phyloP scores from a whole-genome alignment of 2,797 vertebrate genomes.

The Erpetoichthys calabaricus region DNA sequence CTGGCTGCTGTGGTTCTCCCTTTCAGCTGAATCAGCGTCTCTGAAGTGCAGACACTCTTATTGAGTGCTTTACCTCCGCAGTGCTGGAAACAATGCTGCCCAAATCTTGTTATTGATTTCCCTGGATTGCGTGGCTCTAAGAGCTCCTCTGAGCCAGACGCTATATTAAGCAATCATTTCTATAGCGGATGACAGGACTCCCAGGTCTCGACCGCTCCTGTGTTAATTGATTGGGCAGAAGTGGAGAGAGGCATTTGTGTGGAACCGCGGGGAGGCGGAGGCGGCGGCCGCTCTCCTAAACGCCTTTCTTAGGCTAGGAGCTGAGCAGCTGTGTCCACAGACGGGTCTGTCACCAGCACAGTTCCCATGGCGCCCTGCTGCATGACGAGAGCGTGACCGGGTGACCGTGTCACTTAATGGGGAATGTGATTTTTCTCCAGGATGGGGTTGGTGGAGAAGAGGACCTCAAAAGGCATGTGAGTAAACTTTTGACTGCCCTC shows the following conservation, averaged over 20 bases:
- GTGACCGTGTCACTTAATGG: too few relatives aligned
- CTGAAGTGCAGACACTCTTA: constrained; percentile 36
- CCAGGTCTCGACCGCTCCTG: constrained; percentile 66
- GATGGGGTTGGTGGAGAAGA: too few relatives aligned
- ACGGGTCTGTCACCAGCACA: too few relatives aligned
- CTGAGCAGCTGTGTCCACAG: too few relatives aligned
- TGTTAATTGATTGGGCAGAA: constrained; percentile 72
- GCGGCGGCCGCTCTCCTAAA: too few relatives aligned
- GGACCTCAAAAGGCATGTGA: too few relatives aligned
- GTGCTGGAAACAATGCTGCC: constrained; percentile 54
- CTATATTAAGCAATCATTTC: constrained; percentile 83
- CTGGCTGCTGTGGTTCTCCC: constrained; percentile 31
- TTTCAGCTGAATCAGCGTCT: constrained; percentile 53
- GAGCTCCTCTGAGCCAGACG: constrained; percentile 60
- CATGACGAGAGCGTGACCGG: too few relatives aligned
- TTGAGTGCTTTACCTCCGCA: constrained; percentile 47
- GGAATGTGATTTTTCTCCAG: too few relatives aligned
- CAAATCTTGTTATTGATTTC: constrained; percentile 69
- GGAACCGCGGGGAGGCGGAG: too few relatives aligned
- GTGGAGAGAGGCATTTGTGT: constrained; percentile 30
- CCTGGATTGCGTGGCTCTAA: constrained; percentile 56
- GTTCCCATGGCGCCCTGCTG: too few relatives aligned
- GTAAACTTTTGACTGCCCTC: too few relatives aligned
- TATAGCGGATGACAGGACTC: constrained; percentile 71
- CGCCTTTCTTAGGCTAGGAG: too few relatives aligned